Conservation (phyloP, 2,797 vertebrate genomes). For the Erpetoichthys calabaricus region DNA sequence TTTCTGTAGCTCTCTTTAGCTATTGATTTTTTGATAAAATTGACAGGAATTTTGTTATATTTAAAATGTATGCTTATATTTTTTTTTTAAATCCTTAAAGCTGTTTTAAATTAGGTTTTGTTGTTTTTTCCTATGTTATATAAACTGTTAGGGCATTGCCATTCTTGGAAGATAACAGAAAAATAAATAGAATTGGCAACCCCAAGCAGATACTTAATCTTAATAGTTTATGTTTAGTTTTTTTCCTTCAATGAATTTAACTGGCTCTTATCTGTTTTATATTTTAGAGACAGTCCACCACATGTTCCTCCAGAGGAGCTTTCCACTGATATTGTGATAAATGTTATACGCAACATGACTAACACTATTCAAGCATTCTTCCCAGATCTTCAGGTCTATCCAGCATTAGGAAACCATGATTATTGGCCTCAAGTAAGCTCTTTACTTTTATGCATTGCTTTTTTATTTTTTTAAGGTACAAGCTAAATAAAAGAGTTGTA, state of each 20-base stretch:
- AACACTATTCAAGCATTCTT: conserved; percentile 60
- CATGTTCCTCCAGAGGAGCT: conserved; percentile 69
- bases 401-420: conserved; percentile 91
- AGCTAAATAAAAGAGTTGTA: conserved; percentile 1
- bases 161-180: no score
- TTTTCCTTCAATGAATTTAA: conserved; percentile 14
- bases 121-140: no score
- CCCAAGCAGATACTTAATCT: neutral
- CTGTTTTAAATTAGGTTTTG: no score
- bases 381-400: conserved; percentile 71
- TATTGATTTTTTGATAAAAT: no score
- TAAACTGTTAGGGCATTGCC: no score
- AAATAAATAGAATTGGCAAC: no score
- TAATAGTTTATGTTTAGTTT: conserved; percentile 14
- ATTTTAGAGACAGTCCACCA: conserved; percentile 78
- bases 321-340: conserved; percentile 71
- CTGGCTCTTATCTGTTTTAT: conserved; percentile 8
- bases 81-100: no score
- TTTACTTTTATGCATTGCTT: neutral
- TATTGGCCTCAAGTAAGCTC: conserved; percentile 84
- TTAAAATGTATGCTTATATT: no score
- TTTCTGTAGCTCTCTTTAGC: no score
- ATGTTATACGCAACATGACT: conserved; percentile 79
- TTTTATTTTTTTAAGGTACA: neutral
- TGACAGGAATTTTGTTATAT: no score